phyloP scores from a whole-genome alignment of 92 coral and sea anemone species.

The Ricordea florida region DNA sequence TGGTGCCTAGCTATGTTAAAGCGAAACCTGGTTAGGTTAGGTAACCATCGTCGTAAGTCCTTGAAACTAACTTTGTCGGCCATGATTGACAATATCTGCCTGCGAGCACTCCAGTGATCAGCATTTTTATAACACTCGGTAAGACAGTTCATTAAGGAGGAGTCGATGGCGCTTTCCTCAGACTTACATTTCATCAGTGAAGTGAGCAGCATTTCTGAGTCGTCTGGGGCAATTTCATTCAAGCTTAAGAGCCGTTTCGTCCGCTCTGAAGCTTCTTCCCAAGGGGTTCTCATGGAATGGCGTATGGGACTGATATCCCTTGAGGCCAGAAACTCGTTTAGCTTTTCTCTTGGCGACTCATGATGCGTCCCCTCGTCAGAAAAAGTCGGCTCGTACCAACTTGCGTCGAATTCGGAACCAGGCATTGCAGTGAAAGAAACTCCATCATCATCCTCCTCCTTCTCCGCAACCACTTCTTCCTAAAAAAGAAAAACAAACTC shows the following conservation, averaged over 20 bases:
- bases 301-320: conserved; percentile 68
- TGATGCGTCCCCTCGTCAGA: too few species aligned
- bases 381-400: too few species aligned
- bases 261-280: conserved; percentile 58
- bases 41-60: conserved; percentile 25
- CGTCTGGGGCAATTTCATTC: conserved; percentile 29
- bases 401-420: too few species aligned
- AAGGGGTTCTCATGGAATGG: conserved; percentile 39
- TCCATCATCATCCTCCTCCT: too few species aligned
- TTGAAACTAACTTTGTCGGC: conserved; percentile 43
- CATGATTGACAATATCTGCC: conserved; percentile 40
- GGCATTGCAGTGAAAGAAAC: too few species aligned
- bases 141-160: conserved; percentile 32
- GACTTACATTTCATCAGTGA: neutral
- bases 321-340: too few species aligned
- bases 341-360: too few species aligned
- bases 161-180: conserved; percentile 22
- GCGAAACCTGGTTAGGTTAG: conserved; percentile 34
- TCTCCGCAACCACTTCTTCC: too few species aligned
- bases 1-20: conserved; percentile 51
- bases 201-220: conserved; percentile 10
- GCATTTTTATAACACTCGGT: conserved; percentile 47
- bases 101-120: conserved; percentile 23
- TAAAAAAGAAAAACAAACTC: too few species aligned
- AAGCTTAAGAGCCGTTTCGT: conserved; percentile 53